phyloP scores from a whole-genome alignment of 2,888 invertebrate genomes.

The Pegoplata infirma region DNA sequence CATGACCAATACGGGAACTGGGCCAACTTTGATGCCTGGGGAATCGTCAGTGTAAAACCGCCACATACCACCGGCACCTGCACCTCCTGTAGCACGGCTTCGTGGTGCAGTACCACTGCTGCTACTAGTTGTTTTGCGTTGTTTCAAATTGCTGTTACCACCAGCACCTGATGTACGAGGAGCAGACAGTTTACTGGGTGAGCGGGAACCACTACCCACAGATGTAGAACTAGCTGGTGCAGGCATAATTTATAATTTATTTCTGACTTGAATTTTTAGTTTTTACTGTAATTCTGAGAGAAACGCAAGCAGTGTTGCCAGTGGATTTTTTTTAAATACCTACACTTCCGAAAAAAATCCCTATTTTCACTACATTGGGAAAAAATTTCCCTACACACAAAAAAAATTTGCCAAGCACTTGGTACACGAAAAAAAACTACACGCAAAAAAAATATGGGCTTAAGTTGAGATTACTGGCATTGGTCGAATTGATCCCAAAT shows the following conservation, averaged over 20 bases:
- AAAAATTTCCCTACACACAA: too few species aligned
- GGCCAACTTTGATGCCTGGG: conserved; percentile 99
- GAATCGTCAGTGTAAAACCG: conserved; percentile 99
- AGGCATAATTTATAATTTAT: conserved; percentile 78
- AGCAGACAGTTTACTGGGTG: conserved; percentile 89
- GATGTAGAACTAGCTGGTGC: conserved; percentile 93
- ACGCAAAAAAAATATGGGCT: too few species aligned
- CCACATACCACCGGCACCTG: conserved; percentile 98
- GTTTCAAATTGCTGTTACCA: conserved; percentile 83
- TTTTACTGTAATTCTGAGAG: neutral
- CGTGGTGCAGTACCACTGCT: conserved; percentile 84
- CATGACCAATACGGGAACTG: conserved; percentile 99
- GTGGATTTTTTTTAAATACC: too few species aligned
- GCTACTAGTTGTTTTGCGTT: conserved; percentile 82
- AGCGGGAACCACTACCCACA: conserved; percentile 90
- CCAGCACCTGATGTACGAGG: conserved; percentile 85
- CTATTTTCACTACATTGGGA: too few species aligned
- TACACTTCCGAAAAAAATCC: too few species aligned
- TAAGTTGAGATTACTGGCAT: too few species aligned
- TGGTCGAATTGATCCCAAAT: too few species aligned
- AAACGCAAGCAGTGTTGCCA: too few species aligned
- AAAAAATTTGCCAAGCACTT: too few species aligned
- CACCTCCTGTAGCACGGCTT: conserved; percentile 87
- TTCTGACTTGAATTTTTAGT: too few species aligned
- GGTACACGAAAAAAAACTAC: too few species aligned